phyloP scores from a whole-genome alignment of 2,888 invertebrate species.

The Caenorhabditis sulstoni region DNA sequence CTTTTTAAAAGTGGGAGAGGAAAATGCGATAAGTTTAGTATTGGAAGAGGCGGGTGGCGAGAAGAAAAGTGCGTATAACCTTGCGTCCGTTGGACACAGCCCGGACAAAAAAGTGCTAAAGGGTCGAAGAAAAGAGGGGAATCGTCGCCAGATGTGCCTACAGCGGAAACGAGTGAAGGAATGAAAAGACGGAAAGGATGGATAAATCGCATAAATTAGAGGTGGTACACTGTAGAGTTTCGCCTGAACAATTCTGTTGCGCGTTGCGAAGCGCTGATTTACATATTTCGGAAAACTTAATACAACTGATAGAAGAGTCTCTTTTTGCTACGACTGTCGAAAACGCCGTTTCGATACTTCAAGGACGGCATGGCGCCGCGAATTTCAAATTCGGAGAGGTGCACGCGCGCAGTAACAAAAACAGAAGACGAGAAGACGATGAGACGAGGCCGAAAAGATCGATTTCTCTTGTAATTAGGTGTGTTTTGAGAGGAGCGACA shows the following conservation, averaged over 20 bases:
- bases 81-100: slow-evolving; percentile 34
- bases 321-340: neutral
- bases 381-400: slow-evolving; percentile 29
- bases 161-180: slow-evolving; percentile 37
- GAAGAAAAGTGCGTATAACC: slow-evolving; percentile 47
- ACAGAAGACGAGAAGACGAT: neutral
- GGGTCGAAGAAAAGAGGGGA: slow-evolving; percentile 30
- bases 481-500: slow-evolving; percentile 25
- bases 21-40: slow-evolving; percentile 41
- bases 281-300: slow-evolving; percentile 11
- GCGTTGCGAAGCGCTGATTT: slow-evolving; percentile 23
- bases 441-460: slow-evolving; percentile 16
- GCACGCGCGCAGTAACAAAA: slow-evolving; percentile 9
- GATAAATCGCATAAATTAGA: slow-evolving; percentile 46
- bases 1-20: slow-evolving; percentile 1
- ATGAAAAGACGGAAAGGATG: slow-evolving; percentile 20
- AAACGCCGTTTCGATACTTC: slow-evolving; percentile 10
- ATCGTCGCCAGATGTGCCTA: slow-evolving; percentile 53
- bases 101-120: slow-evolving; percentile 51
- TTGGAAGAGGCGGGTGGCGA: slow-evolving; percentile 5
- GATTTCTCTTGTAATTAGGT: slow-evolving; percentile 49
- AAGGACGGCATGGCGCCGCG: slow-evolving; percentile 28
- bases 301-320: neutral
- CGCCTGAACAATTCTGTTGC: slow-evolving; percentile 1
- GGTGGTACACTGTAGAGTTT: slow-evolving; percentile 12